Conservation (phyloP, 1,140 invertebrate species). For the Sinella curviseta region DNA sequence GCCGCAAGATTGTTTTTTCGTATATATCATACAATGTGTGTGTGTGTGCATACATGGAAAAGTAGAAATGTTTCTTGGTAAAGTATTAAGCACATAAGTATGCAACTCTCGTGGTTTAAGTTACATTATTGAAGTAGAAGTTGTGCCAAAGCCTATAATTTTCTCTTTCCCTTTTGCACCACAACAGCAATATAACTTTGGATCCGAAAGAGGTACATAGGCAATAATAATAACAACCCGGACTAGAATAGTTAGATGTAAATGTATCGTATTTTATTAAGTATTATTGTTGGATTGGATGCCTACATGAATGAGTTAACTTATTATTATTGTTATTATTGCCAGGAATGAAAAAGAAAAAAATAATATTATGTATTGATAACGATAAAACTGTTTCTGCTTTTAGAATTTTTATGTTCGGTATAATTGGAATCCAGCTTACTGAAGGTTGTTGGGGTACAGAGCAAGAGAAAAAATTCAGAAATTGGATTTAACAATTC, state of each 20-base stretch:
- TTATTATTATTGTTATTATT: conserved; percentile 19
- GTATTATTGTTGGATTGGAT: not conserved
- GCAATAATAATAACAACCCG: conserved; percentile 10
- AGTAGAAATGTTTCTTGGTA: not conserved
- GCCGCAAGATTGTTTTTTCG: not conserved
- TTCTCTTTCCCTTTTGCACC: conserved; percentile 22
- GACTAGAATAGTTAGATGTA: not conserved
- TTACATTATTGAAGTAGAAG: not conserved
- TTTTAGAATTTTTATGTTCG: conserved; percentile 10
- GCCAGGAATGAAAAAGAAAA: not conserved
- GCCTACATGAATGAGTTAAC: conserved; percentile 7
- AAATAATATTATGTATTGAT: not conserved
- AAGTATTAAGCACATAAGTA: not conserved
- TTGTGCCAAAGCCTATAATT: conserved; percentile 21
- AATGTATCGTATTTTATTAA: not conserved
- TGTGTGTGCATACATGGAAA: not conserved
- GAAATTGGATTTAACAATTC: not conserved
- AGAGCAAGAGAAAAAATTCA: not conserved
- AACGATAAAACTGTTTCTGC: not conserved
- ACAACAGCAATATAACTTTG: not conserved
- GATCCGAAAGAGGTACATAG: conserved; percentile 18
- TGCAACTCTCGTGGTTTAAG: conserved; percentile 14
- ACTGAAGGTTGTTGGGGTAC: not conserved
- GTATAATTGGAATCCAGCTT: not conserved
- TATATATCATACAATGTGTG: not conserved